Conservation (phyloP, 1,140 invertebrate genomes). For the Nymphalis io region DNA sequence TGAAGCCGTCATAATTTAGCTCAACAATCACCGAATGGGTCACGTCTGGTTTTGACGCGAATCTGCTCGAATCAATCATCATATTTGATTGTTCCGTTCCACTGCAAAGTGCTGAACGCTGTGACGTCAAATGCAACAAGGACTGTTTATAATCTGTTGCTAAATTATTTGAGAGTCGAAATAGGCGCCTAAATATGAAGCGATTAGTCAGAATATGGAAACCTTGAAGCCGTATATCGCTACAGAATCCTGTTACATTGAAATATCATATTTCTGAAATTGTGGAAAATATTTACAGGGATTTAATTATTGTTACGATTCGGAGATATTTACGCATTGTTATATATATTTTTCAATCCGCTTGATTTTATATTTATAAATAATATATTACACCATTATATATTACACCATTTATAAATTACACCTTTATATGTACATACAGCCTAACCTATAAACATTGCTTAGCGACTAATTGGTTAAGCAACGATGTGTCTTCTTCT, state of each 20-base stretch:
- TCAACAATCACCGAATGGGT: background rate
- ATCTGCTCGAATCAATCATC: background rate
- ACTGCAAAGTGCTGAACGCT: background rate
- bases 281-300: too few relatives aligned
- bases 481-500: too few relatives aligned
- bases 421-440: too few relatives aligned
- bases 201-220: constrained; percentile 2
- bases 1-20: background rate
- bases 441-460: too few relatives aligned
- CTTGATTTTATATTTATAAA: too few relatives aligned
- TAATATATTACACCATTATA: too few relatives aligned
- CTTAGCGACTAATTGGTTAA: too few relatives aligned
- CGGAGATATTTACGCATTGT: too few relatives aligned
- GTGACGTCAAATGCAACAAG: constrained; percentile 7
- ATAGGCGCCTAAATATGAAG: constrained; percentile 7
- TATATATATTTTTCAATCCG: too few relatives aligned
- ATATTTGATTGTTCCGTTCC: constrained; percentile 1
- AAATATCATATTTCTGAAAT: background rate
- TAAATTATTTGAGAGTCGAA: constrained; percentile 5
- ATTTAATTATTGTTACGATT: too few relatives aligned
- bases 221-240: background rate
- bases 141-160: constrained; percentile 5
- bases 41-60: background rate
- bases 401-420: too few relatives aligned
- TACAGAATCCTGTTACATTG: background rate